Evolutionary conservation across 2,113 vertebrate species (phyloP).

Genomic region (Panthera leo): DNA sequence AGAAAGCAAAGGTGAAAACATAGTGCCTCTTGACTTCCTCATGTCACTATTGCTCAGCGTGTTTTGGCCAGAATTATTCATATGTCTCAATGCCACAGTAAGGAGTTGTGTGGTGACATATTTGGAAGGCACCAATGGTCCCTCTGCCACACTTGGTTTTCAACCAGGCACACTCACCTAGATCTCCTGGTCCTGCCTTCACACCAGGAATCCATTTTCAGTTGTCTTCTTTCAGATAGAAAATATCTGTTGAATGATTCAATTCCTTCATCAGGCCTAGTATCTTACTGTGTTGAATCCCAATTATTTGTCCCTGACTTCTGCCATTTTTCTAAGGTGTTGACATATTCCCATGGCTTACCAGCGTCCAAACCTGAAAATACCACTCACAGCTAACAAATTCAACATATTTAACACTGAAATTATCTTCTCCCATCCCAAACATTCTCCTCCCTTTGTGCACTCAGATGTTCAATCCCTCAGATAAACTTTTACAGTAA

Average conservation of each 20-base stretch:
- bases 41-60: not conserved
- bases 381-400: not conserved
- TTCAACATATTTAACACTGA: not conserved
- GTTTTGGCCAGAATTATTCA: not conserved
- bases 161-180: not conserved
- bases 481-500: not conserved
- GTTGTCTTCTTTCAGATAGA: not conserved
- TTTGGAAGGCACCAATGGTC: not conserved
- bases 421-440: not conserved
- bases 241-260: not conserved
- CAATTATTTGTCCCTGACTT: not conserved
- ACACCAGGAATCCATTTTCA: not conserved
- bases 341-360: not conserved
- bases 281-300: not conserved
- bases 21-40: not conserved
- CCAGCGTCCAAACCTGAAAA: not conserved
- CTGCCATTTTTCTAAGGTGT: not conserved
- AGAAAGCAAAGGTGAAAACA: not conserved
- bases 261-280: not conserved
- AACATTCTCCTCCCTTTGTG: not conserved
- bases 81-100: not conserved
- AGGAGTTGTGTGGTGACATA: not conserved
- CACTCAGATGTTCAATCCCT: not conserved
- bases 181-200: not conserved
- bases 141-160: not conserved